These are phyloP conservation scores for Meloe dianella DNA, from an alignment of 2,888 invertebrate genomes.

Conservation along the genomic window DNA sequence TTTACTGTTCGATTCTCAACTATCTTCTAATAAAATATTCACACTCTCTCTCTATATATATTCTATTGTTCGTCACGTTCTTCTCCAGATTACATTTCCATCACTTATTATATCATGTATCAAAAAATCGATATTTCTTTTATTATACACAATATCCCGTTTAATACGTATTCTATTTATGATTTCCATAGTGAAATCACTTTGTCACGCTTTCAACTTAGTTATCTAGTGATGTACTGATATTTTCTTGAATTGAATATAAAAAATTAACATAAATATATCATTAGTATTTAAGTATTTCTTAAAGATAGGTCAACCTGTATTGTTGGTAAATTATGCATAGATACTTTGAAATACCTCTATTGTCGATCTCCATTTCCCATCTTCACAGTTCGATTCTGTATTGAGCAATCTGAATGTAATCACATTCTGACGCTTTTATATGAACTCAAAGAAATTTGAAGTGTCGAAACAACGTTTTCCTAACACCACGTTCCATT, in stretches of 20 bases:
- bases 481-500: too few relatives aligned
- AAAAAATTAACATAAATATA: too few relatives aligned
- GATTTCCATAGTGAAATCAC: neutral
- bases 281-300: too few relatives aligned
- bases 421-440: too few relatives aligned
- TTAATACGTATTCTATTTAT: neutral
- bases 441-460: too few relatives aligned
- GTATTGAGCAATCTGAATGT: too few relatives aligned
- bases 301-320: neutral
- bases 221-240: too few relatives aligned
- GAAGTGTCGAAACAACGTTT: too few relatives aligned
- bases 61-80: slow-evolving; percentile 13
- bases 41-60: neutral
- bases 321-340: neutral
- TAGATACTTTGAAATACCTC: neutral
- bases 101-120: neutral
- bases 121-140: neutral
- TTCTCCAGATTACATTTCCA: slow-evolving; percentile 12
- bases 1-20: neutral
- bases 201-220: neutral
- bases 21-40: slow-evolving; percentile 6
- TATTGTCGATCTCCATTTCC: neutral
- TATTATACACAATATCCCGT: neutral
- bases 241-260: neutral
- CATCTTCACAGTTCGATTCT: neutral